phyloP scores from a whole-genome alignment of 92 coral and sea anemone genomes.

The Phenganax stokvisi region DNA sequence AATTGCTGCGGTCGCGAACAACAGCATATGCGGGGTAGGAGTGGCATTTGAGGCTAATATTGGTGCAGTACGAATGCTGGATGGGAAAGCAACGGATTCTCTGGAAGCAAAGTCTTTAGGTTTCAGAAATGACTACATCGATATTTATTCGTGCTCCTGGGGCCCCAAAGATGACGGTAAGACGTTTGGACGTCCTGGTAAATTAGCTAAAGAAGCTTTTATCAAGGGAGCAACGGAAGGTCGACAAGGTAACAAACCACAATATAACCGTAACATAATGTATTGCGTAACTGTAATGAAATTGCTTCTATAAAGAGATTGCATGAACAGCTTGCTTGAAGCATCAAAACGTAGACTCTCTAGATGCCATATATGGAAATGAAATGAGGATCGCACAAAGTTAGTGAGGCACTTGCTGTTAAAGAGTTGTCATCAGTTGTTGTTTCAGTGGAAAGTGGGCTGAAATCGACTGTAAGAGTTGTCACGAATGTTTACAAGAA shows the following conservation, averaged over 20 bases:
- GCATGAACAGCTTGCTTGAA: neutral
- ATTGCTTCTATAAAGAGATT: neutral
- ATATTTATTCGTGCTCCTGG: constrained; percentile 95
- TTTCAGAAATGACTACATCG: constrained; percentile 71
- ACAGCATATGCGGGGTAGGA: constrained; percentile 87
- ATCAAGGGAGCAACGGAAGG: constrained; percentile 78
- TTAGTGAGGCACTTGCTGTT: neutral
- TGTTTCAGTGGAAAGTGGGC: too few species aligned
- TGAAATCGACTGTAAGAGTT: too few species aligned
- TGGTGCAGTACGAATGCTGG: constrained; percentile 93
- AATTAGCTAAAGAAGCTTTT: constrained; percentile 67
- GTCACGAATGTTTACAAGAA: too few species aligned
- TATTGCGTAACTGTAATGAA: constrained; percentile 16
- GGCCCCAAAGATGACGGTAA: constrained; percentile 99
- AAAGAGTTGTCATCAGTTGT: too few species aligned
- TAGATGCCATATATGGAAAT: neutral
- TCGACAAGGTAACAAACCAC: constrained; percentile 58
- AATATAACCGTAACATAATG: too few species aligned
- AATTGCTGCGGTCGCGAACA: constrained; percentile 87
- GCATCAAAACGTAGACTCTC: neutral
- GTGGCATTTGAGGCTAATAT: constrained; percentile 79
- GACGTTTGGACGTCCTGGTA: constrained; percentile 93
- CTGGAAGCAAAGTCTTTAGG: constrained; percentile 80
- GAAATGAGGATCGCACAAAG: neutral
- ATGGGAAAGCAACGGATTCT: constrained; percentile 83